These are phyloP conservation scores for Trypoxylon attenuatum DNA, from an alignment of 2,888 invertebrate genomes.

Conservation along the genomic window DNA sequence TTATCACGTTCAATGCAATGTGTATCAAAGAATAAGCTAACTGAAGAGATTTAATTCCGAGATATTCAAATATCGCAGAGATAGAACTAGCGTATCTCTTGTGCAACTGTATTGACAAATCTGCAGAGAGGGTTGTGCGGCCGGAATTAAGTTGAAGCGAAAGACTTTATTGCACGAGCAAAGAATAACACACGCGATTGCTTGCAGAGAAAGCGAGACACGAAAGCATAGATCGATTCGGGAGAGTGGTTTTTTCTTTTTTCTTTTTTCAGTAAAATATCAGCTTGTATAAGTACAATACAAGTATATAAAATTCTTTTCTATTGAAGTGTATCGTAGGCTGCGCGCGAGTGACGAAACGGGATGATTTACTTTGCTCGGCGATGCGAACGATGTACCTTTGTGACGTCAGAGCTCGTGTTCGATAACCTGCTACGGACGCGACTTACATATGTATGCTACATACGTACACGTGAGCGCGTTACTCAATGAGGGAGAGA, in stretches of 20 bases:
- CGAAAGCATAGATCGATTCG: constrained; percentile 1
- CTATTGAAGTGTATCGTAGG: constrained; percentile 49
- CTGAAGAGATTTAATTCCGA: constrained; percentile 28
- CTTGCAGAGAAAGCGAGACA: constrained; percentile 13
- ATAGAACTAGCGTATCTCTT: constrained; percentile 31
- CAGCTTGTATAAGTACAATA: background rate
- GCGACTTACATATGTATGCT: constrained; percentile 45
- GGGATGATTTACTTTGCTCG: constrained; percentile 67
- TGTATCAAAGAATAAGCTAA: no score
- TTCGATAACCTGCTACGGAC: constrained; percentile 58
- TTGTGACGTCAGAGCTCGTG: constrained; percentile 71
- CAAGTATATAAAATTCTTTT: constrained; percentile 27
- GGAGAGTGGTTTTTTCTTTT: background rate
- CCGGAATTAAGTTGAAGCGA: no score
- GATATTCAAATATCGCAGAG: constrained; percentile 25
- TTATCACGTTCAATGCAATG: no score
- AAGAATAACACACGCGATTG: constrained; percentile 33
- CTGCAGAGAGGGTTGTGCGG: background rate
- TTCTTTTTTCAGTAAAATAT: constrained; percentile 1
- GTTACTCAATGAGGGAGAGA: constrained; percentile 42
- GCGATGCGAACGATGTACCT: constrained; percentile 71
- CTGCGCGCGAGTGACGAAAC: constrained; percentile 66
- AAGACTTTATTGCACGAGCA: no score
- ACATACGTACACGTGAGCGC: constrained; percentile 31
- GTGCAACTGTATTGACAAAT: background rate